Base-by-base conservation (phyloP, 2,888 invertebrate species). In the Aquatica leii region DNA sequence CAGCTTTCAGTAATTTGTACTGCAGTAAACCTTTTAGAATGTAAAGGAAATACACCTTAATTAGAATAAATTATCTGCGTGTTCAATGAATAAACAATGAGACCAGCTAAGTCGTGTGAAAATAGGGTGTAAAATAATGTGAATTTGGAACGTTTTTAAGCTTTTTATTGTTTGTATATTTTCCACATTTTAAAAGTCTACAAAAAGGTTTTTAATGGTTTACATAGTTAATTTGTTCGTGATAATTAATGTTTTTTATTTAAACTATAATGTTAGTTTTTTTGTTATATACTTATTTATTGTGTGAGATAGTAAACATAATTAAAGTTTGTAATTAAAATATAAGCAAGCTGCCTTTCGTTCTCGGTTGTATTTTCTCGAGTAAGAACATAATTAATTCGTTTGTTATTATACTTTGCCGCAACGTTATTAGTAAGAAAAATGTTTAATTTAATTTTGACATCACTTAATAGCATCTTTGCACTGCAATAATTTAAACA, bases 31-130 rank as follows among this genome's bases (percentile, higher is more conserved):
- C 54, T 59, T 52, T 59, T 54, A 49, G 59, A 59, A 59, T 46
- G 52, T 63, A 59, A 59, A 59, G 67, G 64, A 65, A 67, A 63
- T 67, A 66, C 9, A 70, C 59, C 69, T 72, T 72, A 72, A 72
- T 72, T 72, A 70, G 72, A 72, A 72, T 72, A 72, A 72, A 72
- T 72, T 72, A 72, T 70, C 66, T 65, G 65, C 63, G 59, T 59
- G 63, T 63, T 50, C 63, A 55, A 63, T 63, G 58, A 63, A 63
- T 63, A 63, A 56, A 57, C 58, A 63, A 63, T 63, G 59, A 63
- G 41, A 34, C 53, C 18, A 55, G 50, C 51, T 51, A 59, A 63
- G 63, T 58, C 58, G 57, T 60, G 60, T 60, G 60, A 49, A 58
- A 58, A 62, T 58, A 48, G 53, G 58, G 62, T 62, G 58, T 52